Base-by-base conservation (phyloP, 2,797 vertebrate genomes). In the Lagodon rhomboides region DNA sequence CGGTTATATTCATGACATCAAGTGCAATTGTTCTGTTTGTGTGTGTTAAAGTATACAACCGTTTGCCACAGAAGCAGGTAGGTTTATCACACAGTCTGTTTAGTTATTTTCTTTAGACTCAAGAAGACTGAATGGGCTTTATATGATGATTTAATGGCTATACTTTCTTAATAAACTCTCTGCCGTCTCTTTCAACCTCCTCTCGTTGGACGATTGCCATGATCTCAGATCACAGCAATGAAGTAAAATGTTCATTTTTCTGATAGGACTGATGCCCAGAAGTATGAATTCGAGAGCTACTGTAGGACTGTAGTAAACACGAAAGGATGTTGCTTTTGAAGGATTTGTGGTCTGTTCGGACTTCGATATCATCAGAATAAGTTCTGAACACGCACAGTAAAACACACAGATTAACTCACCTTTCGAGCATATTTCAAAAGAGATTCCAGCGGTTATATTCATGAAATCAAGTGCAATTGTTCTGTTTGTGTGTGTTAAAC, bases 161-260 rank as follows among this genome's bases (percentile, higher is more conserved):
- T 1, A 22, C 34, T 51, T 58, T 44, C 22, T 18, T 7, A 68
- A 64, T 27, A 56, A 62, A 58, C 7, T 3, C 23, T 46, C 65
- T 38, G 13, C 23, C 22, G 30, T 49, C 23, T 71, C 43, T 59
- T 53, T n/a, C n/a, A 41, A 68, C 22, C 38, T 38, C 50, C 56
- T 70, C 67, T 59, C 17, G 46, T n/a, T 16, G 72, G 63, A 56
- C 15, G 10, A 46, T 54, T 18, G n/a, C n/a, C n/a, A n/a, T n/a
- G n/a, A n/a, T n/a, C n/a, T n/a, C n/a, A n/a, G n/a, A n/a, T n/a
- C n/a, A n/a, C n/a, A n/a, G n/a, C n/a, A n/a, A n/a, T n/a, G n/a
- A n/a, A n/a, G n/a, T n/a, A n/a, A n/a, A n/a, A n/a, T n/a, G n/a
- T n/a, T n/a, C n/a, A n/a, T n/a, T n/a, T n/a, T n/a, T n/a, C n/a